phyloP scores from a whole-genome alignment of 2,888 invertebrate species.

The Drosophila mettleri region DNA sequence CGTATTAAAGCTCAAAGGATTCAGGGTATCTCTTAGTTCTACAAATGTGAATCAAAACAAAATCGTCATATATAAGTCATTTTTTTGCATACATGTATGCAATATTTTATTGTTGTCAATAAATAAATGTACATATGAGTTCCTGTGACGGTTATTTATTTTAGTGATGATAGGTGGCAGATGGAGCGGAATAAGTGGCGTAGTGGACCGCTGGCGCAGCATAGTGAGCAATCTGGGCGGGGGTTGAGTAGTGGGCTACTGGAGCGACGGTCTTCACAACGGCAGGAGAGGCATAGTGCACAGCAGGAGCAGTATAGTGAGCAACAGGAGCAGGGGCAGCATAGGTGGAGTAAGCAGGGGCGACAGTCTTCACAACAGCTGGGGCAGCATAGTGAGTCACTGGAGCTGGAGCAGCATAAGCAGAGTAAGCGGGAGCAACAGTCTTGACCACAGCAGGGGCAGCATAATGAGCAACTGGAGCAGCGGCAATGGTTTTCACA shows the following conservation, averaged over 20 bases:
- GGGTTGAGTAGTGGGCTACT: constrained; percentile 55
- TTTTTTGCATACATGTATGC: constrained; percentile 56
- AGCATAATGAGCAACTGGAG: constrained; percentile 48
- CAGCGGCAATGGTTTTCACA: constrained; percentile 29
- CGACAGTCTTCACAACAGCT: constrained; percentile 36
- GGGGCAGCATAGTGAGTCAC: constrained; percentile 48
- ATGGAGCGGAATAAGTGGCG: constrained; percentile 53
- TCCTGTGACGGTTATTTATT: constrained; percentile 26
- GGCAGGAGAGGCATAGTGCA: constrained; percentile 59
- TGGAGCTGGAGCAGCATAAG: constrained; percentile 55
- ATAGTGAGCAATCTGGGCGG: constrained; percentile 46
- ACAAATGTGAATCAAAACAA: background rate
- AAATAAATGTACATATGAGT: constrained; percentile 70
- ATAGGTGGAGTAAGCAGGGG: constrained; percentile 50
- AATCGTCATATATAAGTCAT: constrained; percentile 5
- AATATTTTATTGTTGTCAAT: constrained; percentile 76
- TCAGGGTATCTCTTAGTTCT: no score
- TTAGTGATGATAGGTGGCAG: constrained; percentile 72
- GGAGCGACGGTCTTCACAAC: constrained; percentile 44
- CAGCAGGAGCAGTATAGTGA: constrained; percentile 51
- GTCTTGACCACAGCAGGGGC: constrained; percentile 61
- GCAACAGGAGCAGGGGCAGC: constrained; percentile 55
- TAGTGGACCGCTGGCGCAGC: constrained; percentile 54
- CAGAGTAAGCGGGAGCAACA: constrained; percentile 35
- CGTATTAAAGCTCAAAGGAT: no score